Evolutionary conservation across 1,140 invertebrate species (phyloP), one percentile per base, ranked within the genome.

Genomic region (Drosophila truncata): DNA sequence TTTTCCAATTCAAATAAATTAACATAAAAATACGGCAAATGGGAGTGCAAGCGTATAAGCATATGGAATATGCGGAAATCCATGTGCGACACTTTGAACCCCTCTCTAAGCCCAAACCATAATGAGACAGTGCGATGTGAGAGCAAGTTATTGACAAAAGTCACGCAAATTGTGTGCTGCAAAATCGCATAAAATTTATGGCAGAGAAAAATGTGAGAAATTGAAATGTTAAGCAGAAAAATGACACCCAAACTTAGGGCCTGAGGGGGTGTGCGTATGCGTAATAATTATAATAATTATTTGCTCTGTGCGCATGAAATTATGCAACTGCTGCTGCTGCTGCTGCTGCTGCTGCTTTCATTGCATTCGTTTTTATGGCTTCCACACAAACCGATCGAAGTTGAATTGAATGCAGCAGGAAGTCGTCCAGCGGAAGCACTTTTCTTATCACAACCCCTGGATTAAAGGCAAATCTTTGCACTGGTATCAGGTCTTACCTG

Each of bases 251-350:
- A 41, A 18, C 10, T 14, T 1, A 4, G 4, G 18, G 58, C 2
- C 9, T 10, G 25, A 31, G 31, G 27, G 41, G 47, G 44, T 52
- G 63, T 59, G 59, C 75, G 66, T 72, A 73, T 87, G 76, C 66
- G 66, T 80, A 88, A 84, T 84, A 55, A 78, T 84, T 71, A 76
- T 78, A 73, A 87, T 87, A 73, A 87, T 87, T 87, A 88, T 81
- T 84, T 88, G 84, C 84, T 90, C 73, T 61, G 64, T 84, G 85
- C 85, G 85, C 85, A 80, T 76, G 85, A 79, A 81, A 90, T 88
- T 88, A 90, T 88, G 84, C 84, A 88, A 85, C 73, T 67, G 73
- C 55, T 47, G 76, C 41, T 20, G 18, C 9, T 18, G 18, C 9
- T 44, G 52, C n/a, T n/a, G n/a, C n/a, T n/a, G n/a, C n/a, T n/a